Percentiles rank a stretch among this genome's conserved stretches.
Conservation (phyloP, 2,113 vertebrate species). For the Serilophus lunatus region DNA sequence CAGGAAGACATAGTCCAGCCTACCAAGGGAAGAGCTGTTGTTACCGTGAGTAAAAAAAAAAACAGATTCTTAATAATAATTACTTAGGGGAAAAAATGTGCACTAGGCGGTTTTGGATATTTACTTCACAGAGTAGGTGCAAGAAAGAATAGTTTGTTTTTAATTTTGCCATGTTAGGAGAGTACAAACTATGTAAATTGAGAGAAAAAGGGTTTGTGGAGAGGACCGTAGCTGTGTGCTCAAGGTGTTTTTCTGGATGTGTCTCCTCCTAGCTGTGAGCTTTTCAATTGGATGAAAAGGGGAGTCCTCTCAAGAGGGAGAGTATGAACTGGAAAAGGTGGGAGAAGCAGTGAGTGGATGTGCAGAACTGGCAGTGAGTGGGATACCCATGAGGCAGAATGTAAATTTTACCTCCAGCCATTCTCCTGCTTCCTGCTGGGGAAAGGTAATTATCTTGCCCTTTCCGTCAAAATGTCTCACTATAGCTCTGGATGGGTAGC, state of each 20-base stretch:
- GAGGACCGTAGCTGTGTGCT: background rate
- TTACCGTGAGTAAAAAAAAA: background rate
- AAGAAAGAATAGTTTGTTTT: background rate
- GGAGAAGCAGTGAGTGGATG: background rate
- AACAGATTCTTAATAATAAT: background rate
- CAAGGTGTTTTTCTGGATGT: background rate
- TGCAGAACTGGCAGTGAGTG: background rate
- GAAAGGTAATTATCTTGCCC: conserved; percentile 24
- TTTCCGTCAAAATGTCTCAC: background rate
- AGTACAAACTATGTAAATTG: background rate
- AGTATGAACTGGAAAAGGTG: background rate
- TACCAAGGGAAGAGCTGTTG: background rate
- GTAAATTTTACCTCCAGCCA: conserved; percentile 42
- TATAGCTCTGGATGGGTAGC: background rate
- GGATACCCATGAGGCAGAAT: background rate
- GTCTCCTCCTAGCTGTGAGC: background rate
- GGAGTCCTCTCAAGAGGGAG: background rate
- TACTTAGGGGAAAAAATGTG: background rate
- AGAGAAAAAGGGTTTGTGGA: background rate
- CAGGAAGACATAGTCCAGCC: background rate
- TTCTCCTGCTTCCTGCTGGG: background rate
- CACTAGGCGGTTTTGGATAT: background rate
- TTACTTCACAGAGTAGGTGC: background rate
- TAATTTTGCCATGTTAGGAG: background rate
- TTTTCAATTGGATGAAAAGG: background rate